Conservation (phyloP, 2,888 invertebrate genomes). For the Hyalella azteca region DNA sequence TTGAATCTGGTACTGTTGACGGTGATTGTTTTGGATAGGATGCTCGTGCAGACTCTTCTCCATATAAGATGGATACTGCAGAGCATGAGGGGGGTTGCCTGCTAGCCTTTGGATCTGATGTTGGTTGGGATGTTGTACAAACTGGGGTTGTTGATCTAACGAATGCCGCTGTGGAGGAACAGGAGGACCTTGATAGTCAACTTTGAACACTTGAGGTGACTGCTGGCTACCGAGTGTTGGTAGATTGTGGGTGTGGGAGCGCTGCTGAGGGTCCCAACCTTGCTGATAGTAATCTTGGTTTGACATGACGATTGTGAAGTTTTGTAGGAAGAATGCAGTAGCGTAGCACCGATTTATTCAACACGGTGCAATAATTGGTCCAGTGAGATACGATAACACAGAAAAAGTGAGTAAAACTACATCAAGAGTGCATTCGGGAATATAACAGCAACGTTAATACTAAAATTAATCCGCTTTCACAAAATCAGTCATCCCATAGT, state of each 20-base stretch:
- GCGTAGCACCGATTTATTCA: no score
- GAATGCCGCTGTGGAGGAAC: neutral
- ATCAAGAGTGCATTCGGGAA: slow-evolving; percentile 8
- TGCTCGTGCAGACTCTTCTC: no score
- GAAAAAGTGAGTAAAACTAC: slow-evolving; percentile 4
- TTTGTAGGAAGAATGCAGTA: no score
- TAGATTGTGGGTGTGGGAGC: neutral
- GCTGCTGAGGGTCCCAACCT: neutral
- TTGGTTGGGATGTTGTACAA: neutral
- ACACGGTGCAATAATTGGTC: slow-evolving; percentile 13
- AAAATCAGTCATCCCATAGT: no score
- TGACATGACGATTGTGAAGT: neutral
- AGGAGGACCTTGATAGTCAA: slow-evolving; percentile 11
- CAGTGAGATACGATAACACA: neutral
- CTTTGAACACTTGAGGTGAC: neutral
- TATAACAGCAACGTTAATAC: neutral
- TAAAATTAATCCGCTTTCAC: no score
- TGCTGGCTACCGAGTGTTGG: neutral
- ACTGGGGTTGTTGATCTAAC: neutral
- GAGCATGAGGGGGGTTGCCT: neutral
- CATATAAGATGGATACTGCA: neutral
- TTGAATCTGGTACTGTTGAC: neutral
- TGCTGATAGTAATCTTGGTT: neutral
- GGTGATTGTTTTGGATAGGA: neutral
- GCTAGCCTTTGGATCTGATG: neutral